These are phyloP conservation scores for Hyles euphorbiae DNA, from an alignment of 1,140 invertebrate genomes.

Conservation along the genomic window DNA sequence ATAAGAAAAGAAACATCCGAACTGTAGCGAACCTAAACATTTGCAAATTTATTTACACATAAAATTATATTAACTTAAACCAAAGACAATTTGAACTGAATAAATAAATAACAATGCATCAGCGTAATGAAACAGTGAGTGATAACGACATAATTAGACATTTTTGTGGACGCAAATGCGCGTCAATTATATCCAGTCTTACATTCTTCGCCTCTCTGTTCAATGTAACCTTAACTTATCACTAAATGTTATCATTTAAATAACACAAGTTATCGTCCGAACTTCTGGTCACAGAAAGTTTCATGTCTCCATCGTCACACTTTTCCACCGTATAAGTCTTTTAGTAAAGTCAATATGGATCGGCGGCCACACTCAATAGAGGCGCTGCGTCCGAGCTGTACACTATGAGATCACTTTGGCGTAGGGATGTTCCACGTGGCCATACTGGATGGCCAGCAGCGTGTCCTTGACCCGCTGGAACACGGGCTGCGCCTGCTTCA, in stretches of 20 bases:
- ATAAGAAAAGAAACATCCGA: too few relatives aligned
- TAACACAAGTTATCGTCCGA: conserved; percentile 19
- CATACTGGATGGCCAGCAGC: conserved; percentile 91
- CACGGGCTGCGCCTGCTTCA: conserved; percentile 81
- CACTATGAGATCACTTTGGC: conserved; percentile 74
- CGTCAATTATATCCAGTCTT: conserved; percentile 8
- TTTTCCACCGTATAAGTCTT: not conserved
- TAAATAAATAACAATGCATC: conserved; percentile 14
- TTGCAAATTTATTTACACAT: too few relatives aligned
- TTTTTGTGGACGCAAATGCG: conserved; percentile 16
- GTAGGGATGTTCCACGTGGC: conserved; percentile 88
- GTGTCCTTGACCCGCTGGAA: conserved; percentile 82
- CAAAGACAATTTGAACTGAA: conserved; percentile 1
- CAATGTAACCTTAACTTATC: conserved; percentile 24
- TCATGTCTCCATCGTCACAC: conserved; percentile 7
- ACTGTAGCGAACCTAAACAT: too few relatives aligned
- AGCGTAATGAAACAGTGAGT: conserved; percentile 11
- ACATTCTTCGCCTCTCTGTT: conserved; percentile 9
- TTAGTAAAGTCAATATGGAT: not conserved
- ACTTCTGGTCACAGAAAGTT: conserved; percentile 21
- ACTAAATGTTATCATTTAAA: conserved; percentile 22
- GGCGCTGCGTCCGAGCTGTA: not conserved
- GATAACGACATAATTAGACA: conserved; percentile 17
- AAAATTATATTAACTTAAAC: too few relatives aligned
- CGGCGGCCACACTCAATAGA: not conserved